Evolutionary conservation across 1,140 invertebrate species (phyloP), one percentile per base, ranked within the genome.

Genomic region (Bombus pascuorum): DNA sequence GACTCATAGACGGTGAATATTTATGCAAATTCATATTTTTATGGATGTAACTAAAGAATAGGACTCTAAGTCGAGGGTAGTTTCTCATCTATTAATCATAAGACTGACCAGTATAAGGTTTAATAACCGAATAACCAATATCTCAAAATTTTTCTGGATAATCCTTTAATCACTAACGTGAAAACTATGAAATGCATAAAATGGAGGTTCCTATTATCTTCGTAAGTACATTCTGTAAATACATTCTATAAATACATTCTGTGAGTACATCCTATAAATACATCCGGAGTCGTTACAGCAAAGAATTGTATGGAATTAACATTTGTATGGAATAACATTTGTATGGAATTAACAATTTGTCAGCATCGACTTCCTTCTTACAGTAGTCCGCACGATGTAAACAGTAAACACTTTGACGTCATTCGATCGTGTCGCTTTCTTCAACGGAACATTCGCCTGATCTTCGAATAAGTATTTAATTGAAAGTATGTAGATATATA

Each of bases 271-370:
- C n/a, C 12, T 28, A 3, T n/a, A 65, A 6, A 39, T n/a, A 77
- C 28, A 34, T 66, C 32, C 8, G n/a, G 1, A 66, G 59, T 71
- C 22, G 42, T 77, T 72, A 12, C 2, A 3, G 3, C 0, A 47
- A 53, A 8, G 34, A 59, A 42, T 81, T 87, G 37, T n/a, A 47
- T 70, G 68, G 83, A 22, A 81, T 85, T 87, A 81, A 65, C 71
- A 12, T n/a, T n/a, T n/a, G n/a, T n/a, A n/a, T n/a, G n/a, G n/a
- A n/a, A n/a, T n/a, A n/a, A n/a, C n/a, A n/a, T n/a, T 81, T 87
- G 37, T n/a, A 47, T 70, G 68, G 83, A 22, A 81, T 85, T 87
- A 81, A 65, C 71, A 12, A 59, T 22, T 70, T 3, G 59, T 6
- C 15, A 39, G 1, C 47, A 73, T 87, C 39, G 53, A 10, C 57